Evolutionary conservation across 2,797 vertebrate genomes (phyloP).

Genomic region (Columba guinea): DNA sequence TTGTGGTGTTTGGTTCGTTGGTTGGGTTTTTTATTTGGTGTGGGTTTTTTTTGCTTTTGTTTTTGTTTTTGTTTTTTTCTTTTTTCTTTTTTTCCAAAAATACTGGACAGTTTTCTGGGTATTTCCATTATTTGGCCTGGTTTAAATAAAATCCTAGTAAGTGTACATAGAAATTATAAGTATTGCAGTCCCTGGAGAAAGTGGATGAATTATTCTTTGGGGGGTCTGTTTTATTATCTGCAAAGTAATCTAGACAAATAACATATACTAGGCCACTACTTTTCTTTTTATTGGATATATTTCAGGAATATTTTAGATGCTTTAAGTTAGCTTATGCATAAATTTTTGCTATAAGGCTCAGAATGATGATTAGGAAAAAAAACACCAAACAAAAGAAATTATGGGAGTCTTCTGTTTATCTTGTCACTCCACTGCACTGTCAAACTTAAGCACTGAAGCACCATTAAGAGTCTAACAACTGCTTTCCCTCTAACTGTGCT

Average conservation of each 20-base stretch:
- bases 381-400: not conserved
- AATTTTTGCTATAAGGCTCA: not conserved
- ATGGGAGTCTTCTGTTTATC: not conserved
- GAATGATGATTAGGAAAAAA: not conserved
- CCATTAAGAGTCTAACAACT: not conserved
- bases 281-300: not conserved
- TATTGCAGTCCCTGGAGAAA: not conserved
- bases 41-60: too few species aligned
- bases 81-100: not conserved
- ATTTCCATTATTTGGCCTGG: not conserved
- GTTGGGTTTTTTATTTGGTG: too few species aligned
- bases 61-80: not conserved
- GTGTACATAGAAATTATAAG: not conserved
- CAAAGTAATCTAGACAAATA: not conserved
- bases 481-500: not conserved
- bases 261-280: not conserved
- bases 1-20: too few species aligned
- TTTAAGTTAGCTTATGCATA: not conserved
- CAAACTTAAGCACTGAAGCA: not conserved
- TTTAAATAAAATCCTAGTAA: not conserved
- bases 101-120: not conserved
- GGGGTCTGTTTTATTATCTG: not conserved
- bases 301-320: not conserved
- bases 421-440: not conserved
- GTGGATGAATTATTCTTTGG: not conserved